These are phyloP conservation scores for Helarctos malayanus DNA, from an alignment of 2,797 vertebrate species.

Conservation along the genomic window DNA sequence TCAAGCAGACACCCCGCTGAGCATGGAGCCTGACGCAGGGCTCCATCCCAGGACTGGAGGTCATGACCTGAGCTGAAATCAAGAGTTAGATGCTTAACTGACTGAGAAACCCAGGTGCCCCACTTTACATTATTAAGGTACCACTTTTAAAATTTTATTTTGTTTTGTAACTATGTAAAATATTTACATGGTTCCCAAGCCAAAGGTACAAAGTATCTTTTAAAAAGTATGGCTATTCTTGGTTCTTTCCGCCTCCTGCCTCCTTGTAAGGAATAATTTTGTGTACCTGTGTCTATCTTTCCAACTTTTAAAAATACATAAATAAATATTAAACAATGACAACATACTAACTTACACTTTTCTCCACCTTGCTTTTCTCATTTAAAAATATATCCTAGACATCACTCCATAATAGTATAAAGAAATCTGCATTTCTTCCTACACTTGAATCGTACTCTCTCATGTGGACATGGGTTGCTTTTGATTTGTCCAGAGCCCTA, in stretches of 20 bases:
- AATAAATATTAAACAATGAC: background rate
- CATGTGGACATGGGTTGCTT: background rate
- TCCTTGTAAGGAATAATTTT: background rate
- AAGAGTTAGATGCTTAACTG: background rate
- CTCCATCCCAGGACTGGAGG: background rate
- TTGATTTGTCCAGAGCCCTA: background rate
- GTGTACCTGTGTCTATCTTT: background rate
- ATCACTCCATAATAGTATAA: background rate
- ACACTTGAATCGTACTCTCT: background rate
- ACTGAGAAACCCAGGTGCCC: background rate
- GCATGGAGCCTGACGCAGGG: rapidly evolving
- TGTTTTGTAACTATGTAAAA: conserved; percentile 18
- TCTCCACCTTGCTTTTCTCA: background rate
- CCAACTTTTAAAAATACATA: background rate
- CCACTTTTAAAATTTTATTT: conserved; percentile 28
- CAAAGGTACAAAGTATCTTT: background rate
- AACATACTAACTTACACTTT: background rate
- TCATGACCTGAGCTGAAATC: background rate
- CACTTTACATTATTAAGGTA: background rate
- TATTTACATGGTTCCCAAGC: background rate
- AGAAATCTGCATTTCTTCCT: background rate
- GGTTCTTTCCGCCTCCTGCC: background rate
- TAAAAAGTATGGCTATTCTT: background rate
- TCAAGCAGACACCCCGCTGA: background rate
- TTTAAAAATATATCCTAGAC: background rate